Evolutionary conservation across 1,140 invertebrate species (phyloP), one percentile per base, ranked within the genome.

Genomic region (Trissolcus basalis): DNA sequence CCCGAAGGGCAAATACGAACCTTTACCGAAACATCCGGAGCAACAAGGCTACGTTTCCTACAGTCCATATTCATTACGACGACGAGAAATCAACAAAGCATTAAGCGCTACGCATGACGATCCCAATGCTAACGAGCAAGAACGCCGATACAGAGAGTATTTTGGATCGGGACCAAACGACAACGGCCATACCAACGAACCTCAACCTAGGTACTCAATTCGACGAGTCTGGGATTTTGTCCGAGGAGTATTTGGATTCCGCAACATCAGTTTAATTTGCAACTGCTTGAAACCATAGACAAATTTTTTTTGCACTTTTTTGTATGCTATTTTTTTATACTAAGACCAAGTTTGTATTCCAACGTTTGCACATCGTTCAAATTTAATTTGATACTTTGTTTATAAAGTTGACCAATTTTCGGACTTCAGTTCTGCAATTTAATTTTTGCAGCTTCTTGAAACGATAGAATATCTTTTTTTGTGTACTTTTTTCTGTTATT

Each of bases 31-130:
- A n/a, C n/a, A n/a, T n/a, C 64, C 49, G 82, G n/a, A 82, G 77
- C 54, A 83, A 72, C 72, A 77, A 80, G 41, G 51, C 65, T 87
- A 87, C 27, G 79, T 87, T 44, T 82, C 87, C 4, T 88, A 87
- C 56, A 88, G 86, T 78, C 86, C 87, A 2, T 89, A 89, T 64
- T 80, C 82, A 4, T 58, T 84, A 11, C 84, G 84, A 36, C 76
- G 86, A 16, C 81, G 83, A 45, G 87, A 88, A 51, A 81, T 83
- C n/a, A 74, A 68, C 13, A 80, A 84, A 63, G 80, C 85, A 35
- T 88, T 85, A 45, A 87, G 84, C 27, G 53, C 68, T 10, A 56
- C 63, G 4, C 80, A 78, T 10, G 79, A 83, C 27, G 69, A 75
- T 10, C 33, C 51, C 8, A 55, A 75, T 35, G 47, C 71, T 15